Evolutionary conservation across 2,113 vertebrate species (phyloP).

Genomic region (Lathamus discolor): DNA sequence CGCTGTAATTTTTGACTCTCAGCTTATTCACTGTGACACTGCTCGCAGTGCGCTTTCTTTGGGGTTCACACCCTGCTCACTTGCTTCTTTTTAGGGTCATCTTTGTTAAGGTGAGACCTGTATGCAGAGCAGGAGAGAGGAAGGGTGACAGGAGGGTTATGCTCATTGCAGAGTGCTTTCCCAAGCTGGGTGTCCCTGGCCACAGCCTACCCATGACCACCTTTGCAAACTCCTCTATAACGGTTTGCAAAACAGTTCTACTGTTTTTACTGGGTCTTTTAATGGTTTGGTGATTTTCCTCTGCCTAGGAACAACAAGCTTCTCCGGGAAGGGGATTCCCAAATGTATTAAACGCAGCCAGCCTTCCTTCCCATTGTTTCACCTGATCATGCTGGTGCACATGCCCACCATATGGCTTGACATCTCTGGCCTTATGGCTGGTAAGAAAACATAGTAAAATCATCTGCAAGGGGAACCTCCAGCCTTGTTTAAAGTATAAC

Average conservation of each 20-base stretch:
- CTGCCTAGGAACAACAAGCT: not conserved
- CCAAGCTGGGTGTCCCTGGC: not conserved
- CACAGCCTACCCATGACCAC: not conserved
- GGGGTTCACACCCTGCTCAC: not conserved
- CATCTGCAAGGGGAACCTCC: not conserved
- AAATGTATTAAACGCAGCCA: not conserved
- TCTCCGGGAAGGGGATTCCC: not conserved
- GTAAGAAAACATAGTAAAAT: not conserved
- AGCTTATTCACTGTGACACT: not conserved
- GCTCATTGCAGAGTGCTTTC: not conserved
- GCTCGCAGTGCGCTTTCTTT: not conserved
- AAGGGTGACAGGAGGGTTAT: no score
- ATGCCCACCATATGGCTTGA: not conserved
- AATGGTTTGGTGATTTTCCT: not conserved
- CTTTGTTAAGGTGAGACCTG: no score
- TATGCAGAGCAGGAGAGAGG: no score
- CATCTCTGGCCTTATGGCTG: not conserved
- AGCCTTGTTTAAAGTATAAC: not conserved
- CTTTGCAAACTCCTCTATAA: not conserved
- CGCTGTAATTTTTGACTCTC: not conserved
- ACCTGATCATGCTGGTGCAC: not conserved
- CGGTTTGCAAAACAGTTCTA: not conserved
- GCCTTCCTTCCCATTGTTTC: not conserved
- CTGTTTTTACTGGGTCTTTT: not conserved
- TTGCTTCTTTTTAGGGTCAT: not conserved